These are phyloP conservation scores for Eleutherodactylus coqui DNA, from an alignment of 2,797 vertebrate genomes.

Conservation along the genomic window DNA sequence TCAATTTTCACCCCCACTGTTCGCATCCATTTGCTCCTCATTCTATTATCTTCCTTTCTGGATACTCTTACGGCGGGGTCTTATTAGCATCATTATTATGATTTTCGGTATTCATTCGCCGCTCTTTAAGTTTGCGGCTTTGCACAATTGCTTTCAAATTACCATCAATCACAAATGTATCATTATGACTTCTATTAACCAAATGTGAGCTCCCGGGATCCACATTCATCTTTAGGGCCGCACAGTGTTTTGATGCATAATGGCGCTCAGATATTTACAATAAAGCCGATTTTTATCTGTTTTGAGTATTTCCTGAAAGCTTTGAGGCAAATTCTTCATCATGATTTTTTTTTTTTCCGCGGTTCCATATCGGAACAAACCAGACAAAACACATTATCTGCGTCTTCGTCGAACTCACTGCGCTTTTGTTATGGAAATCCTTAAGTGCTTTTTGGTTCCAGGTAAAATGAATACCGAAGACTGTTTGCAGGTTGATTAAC, in stretches of 20 bases:
- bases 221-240: background rate
- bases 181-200: background rate
- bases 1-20: background rate
- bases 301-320: background rate
- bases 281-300: background rate
- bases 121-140: background rate
- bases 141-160: slow-evolving; percentile 4
- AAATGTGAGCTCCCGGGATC: background rate
- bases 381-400: slow-evolving; percentile 39
- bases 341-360: background rate
- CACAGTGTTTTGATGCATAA: slow-evolving; percentile 1
- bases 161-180: background rate
- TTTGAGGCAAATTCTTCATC: background rate
- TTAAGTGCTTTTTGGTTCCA: slow-evolving; percentile 37
- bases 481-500: slow-evolving; percentile 40
- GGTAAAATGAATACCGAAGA: slow-evolving; percentile 36
- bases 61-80: background rate
- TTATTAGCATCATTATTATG: background rate
- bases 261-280: background rate
- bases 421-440: slow-evolving; percentile 43
- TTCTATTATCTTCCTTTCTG: background rate
- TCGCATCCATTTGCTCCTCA: background rate
- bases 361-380: background rate
- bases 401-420: background rate
- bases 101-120: background rate